These are phyloP conservation scores for Macrophya alboannulata DNA, from an alignment of 2,888 invertebrate genomes.

Conservation along the genomic window DNA sequence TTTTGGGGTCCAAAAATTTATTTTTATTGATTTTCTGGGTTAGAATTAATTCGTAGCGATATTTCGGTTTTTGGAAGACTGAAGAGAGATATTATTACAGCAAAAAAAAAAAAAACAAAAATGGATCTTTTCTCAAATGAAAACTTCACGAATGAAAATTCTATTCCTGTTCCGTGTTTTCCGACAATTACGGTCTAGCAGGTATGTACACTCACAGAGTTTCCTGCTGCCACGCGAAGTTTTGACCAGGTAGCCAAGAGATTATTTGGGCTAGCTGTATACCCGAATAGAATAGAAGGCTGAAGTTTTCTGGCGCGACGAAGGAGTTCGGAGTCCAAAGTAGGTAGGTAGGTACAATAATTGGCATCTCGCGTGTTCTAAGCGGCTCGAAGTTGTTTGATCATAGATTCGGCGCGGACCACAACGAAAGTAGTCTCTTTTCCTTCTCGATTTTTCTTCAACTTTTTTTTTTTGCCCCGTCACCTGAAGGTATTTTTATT, in stretches of 20 bases:
- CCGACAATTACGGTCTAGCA: neutral
- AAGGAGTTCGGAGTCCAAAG: neutral
- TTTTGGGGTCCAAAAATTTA: neutral
- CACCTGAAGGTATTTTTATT: neutral
- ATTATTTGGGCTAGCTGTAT: slow-evolving; percentile 30
- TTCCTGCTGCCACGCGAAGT: neutral
- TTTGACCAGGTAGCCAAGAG: neutral
- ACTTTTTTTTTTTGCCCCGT: neutral
- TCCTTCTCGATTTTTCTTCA: neutral
- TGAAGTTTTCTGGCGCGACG: neutral
- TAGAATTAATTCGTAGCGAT: too few species aligned
- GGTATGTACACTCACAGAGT: neutral
- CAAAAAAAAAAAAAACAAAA: too few species aligned
- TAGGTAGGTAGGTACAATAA: slow-evolving; percentile 8
- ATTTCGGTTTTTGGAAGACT: too few species aligned
- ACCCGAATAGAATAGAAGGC: slow-evolving; percentile 14
- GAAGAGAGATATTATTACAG: too few species aligned
- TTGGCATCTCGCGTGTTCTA: slow-evolving; percentile 46
- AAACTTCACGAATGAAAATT: neutral
- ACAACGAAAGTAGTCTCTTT: neutral
- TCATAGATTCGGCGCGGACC: slow-evolving; percentile 36
- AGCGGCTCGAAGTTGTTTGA: slow-evolving; percentile 47
- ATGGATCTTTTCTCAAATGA: too few species aligned
- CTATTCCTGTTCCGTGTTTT: neutral
- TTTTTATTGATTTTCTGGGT: neutral